These are phyloP conservation scores for Caenorhabditis inopinata DNA, from an alignment of 1,140 invertebrate species.

Conservation along the genomic window DNA sequence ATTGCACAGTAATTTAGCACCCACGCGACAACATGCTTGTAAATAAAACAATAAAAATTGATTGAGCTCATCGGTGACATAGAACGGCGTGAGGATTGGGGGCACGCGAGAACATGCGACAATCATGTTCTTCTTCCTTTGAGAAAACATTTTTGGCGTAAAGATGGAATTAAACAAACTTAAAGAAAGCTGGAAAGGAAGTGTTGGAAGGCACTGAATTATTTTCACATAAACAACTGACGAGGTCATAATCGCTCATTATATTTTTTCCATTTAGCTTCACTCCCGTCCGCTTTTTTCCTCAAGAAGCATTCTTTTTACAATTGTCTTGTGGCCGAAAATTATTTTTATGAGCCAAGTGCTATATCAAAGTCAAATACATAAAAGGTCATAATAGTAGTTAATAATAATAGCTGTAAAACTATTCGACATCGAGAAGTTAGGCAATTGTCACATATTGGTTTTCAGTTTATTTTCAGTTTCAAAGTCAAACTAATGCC, in stretches of 20 bases:
- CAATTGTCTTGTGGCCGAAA: background rate
- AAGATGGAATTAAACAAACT: background rate
- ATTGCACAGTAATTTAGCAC: too few relatives aligned
- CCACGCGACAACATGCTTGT: background rate
- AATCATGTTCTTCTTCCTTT: background rate
- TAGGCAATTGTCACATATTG: too few relatives aligned
- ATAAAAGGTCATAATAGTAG: too few relatives aligned
- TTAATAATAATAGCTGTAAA: too few relatives aligned
- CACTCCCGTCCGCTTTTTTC: background rate
- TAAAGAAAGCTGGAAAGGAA: constrained; percentile 13
- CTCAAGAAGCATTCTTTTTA: background rate
- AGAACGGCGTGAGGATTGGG: background rate
- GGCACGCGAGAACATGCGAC: background rate
- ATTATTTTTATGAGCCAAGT: too few relatives aligned
- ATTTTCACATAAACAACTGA: constrained; percentile 26
- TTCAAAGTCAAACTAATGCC: too few relatives aligned
- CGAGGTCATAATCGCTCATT: constrained; percentile 30
- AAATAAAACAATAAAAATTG: constrained; percentile 26
- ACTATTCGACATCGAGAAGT: too few relatives aligned
- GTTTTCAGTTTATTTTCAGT: too few relatives aligned
- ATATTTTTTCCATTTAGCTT: constrained; percentile 19
- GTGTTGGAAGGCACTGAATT: background rate
- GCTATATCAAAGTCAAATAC: too few relatives aligned
- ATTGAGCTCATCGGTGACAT: constrained; percentile 14
- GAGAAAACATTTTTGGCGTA: background rate